Base-by-base conservation (phyloP, 2,888 invertebrate genomes). In the Microctonus hyperodae region DNA sequence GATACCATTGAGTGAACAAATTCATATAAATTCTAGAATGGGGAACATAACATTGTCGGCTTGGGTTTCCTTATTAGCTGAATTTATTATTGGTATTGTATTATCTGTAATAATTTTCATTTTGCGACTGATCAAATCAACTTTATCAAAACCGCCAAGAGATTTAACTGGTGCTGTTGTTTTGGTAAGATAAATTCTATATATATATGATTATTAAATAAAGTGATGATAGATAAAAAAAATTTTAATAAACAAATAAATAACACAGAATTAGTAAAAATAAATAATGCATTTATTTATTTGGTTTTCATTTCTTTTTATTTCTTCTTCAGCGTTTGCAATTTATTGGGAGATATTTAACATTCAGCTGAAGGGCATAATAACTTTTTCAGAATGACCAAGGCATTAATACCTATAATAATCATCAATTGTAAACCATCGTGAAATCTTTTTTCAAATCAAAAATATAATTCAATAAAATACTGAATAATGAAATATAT, bases 91-190 rank as follows among this genome's bases (percentile, higher is more conserved):
- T 20, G 80, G 76, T 1, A 65, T 72, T 0, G 64, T 70, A 0
- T 56, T 83, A 33, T 77, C 80, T 33, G 73, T 72, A 28, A 71
- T 76, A 22, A 62, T 83, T 6, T 58, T 72, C 0, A 33, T 79
- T 1, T 75, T 83, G 13, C 66, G 66, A 23, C 1, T 77, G 3
- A 63, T 83, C 10, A 80, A 79, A 62, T 76, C 77, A 0, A 31
- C 77, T n/a, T 60, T 83, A n/a, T 83, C 83, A 25, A 77, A 78
- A 56, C 83, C 83, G 28, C 82, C 83, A 22, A 77, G 82, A 48
- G 79, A 81, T 67, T 65, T 83, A 1, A 75, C 73, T 1, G 81
- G 80, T 23, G 75, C 82, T 40, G 76, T 81, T 5, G 82, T 82
- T 50, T 56, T 83, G 76, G 83, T 83, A 74, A 73, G 72, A 16